Base-by-base conservation (phyloP, 2,888 invertebrate species). In the Drosophila kambysellisi region DNA sequence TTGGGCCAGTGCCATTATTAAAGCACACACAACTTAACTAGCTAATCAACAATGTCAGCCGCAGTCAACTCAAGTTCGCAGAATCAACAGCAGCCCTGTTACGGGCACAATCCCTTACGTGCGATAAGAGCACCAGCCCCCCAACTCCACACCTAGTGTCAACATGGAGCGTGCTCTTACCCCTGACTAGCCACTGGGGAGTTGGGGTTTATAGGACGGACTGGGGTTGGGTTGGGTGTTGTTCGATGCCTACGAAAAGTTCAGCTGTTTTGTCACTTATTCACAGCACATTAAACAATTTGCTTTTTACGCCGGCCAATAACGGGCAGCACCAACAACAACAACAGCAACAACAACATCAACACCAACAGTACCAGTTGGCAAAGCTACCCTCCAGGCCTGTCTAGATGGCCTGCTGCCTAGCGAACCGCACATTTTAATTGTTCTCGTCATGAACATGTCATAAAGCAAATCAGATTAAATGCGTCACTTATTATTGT, bases 281-380 rank as follows among this genome's bases (percentile, higher is more conserved):
- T 88, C 86, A 91, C 90, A 91, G 91, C 86, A 91, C 91, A 91
- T 91, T 92, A 92, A 91, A 89, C 91, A 91, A 92, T 92, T 91
- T 90, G 83, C 84, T 89, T 89, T 84, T 90, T 88, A 88, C 84
- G 90, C 90, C 89, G 80, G 76, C 86, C 88, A 88, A 86, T 83
- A 88, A 82, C 57, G 43, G 57, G 32, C 81, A 83, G 61, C 73
- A 88, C 59, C 74, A 70, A 35, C 66, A 64, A 35, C 69, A 63
- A 46, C 64, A 63, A 6, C 56, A 62, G 41, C 29, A 53, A 41
- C 58, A 50, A 56, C 62, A 50, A 33, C 30, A 39, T 33, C 51
- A 67, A 37, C 46, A 61, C 35, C 39, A 58, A 53, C 35, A 39
- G 15, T 25, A 41, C 30, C 52, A 67, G 54, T 20, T 63, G 35